Base-by-base conservation (phyloP, 2,113 vertebrate species). In the Athene cunicularia region DNA sequence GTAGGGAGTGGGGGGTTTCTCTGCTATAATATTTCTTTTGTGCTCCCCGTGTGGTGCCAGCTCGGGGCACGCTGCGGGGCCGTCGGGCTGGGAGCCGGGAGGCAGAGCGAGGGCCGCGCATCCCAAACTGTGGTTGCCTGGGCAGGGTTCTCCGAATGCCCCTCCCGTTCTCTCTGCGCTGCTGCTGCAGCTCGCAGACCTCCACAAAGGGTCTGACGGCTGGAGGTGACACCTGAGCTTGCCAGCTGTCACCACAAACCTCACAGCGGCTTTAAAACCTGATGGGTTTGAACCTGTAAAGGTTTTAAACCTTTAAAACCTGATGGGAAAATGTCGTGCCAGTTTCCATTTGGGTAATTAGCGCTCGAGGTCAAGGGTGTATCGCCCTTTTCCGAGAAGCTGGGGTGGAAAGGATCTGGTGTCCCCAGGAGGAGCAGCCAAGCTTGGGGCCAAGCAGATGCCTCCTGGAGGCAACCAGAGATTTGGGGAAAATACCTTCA, bases 121-220 rank as follows among this genome's bases (percentile, higher is more conserved):
- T 77, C 58, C 67, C 49, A 28, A 24, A 18, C 43, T 16, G 2
- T 13, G 67, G 27, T 41, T 62, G 86, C 52, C 47, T 27, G 66
- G 74, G 56, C 75, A 76, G n/a, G 41, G 37, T n/a, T 92, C 53
- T 53, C 58, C 30, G 5, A 58, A 62, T 64, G 13, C 3, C 9
- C 22, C 23, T 35, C 27, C 60, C 8, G 1, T 26, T 66, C 63
- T 74, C 18, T 3, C 32, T 14, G 26, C 7, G 12, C 60, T 50
- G 22, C 73, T 81, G 24, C 67, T 86, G 66, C 39, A 28, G 77
- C 64, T 75, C 4, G 0, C 18, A 33, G 66, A 79, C 75, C 84
- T 74, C 50, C 4, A 41, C 17, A 35, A 32, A 27, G 45, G 0
- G 0, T 10, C 39, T 45, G 35, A 21, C 2, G 17, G 50, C 49